Evolutionary conservation across 2,797 vertebrate species (phyloP), one percentile per base, ranked within the genome.

Genomic region (Trematomus bernacchii): DNA sequence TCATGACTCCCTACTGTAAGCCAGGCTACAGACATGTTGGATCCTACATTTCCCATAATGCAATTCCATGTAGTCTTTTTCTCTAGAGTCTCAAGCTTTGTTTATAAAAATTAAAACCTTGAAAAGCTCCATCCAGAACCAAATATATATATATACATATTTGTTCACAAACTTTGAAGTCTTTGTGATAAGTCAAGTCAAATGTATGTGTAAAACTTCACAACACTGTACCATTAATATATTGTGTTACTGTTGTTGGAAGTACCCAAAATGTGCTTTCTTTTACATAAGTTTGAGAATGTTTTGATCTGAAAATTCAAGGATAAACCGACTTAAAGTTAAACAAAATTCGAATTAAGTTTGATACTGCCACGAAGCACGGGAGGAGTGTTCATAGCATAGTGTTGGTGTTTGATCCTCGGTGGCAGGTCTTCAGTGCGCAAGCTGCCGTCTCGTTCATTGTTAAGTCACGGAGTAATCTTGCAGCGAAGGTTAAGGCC

Each of bases 401-500:
- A 23, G 61, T 23, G 23, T 21, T 62, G 67, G 15, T 65, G 76
- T 87, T 77, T 86, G 84, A 85, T 77, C 73, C 66, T 46, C 10
- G 12, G 72, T 42, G 52, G 43, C 76, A 18, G 65, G 55, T 75
- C 46, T 53, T 76, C 12, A n/a, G 19, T 37, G 81, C 79, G 59
- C 78, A 33, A 61, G 46, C 46, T 43, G 73, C 64, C 44, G 14
- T 75, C 58, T 72, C 68, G 65, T 68, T 27, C 66, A 66, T 84
- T 80, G 80, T 86, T 46, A 64, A 65, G 79, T 78, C 19, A 15
- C 37, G 10, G 44, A 53, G 33, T 85, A 73, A 85, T 81, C 82
- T 81, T 71, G 75, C 75, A 86, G 83, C 9, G 1, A 76, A 87
- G 77, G 77, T 87, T 84, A 79, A 79, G 69, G 74, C 57, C 46